These are phyloP conservation scores for Miichthys miiuy DNA, from an alignment of 2,797 vertebrate species.

Conservation along the genomic window DNA sequence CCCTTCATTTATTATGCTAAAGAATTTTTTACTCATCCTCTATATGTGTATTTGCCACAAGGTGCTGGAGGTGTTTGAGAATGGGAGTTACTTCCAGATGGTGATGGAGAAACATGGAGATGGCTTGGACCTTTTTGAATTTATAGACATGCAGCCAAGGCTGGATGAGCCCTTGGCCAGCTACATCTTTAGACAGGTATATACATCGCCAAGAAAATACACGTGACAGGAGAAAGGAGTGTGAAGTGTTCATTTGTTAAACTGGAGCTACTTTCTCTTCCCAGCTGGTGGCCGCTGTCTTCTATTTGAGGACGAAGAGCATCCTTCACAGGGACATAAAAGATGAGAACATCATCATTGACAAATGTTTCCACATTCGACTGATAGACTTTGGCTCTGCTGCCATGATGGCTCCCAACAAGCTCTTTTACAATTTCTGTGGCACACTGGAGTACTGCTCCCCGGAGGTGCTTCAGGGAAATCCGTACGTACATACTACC, in stretches of 20 bases:
- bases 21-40: background rate
- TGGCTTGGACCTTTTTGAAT: slow-evolving; percentile 94
- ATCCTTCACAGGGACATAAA: slow-evolving; percentile 96
- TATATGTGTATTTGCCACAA: slow-evolving; percentile 51
- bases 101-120: slow-evolving; percentile 98
- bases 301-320: slow-evolving; percentile 87
- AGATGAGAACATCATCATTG: slow-evolving; percentile 97
- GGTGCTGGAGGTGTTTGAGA: slow-evolving; percentile 95
- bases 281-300: slow-evolving; percentile 92
- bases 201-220: slow-evolving; percentile 13
- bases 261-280: slow-evolving; percentile 15
- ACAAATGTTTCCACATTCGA: slow-evolving; percentile 92
- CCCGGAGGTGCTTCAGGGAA: slow-evolving; percentile 94
- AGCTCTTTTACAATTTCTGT: slow-evolving; percentile 93
- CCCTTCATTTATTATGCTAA: background rate
- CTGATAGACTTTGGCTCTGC: slow-evolving; percentile 97
- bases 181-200: slow-evolving; percentile 95
- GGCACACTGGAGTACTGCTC: slow-evolving; percentile 97
- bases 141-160: slow-evolving; percentile 92
- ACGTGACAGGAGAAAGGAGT: background rate
- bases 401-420: slow-evolving; percentile 87
- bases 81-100: slow-evolving; percentile 93
- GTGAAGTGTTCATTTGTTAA: slow-evolving; percentile 8
- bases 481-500: slow-evolving; percentile 87
- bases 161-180: slow-evolving; percentile 94